Percentiles rank a stretch among this genome's conserved stretches.
phyloP scores from a whole-genome alignment of 2,113 vertebrate genomes.

The Oreochromis spilurus region DNA sequence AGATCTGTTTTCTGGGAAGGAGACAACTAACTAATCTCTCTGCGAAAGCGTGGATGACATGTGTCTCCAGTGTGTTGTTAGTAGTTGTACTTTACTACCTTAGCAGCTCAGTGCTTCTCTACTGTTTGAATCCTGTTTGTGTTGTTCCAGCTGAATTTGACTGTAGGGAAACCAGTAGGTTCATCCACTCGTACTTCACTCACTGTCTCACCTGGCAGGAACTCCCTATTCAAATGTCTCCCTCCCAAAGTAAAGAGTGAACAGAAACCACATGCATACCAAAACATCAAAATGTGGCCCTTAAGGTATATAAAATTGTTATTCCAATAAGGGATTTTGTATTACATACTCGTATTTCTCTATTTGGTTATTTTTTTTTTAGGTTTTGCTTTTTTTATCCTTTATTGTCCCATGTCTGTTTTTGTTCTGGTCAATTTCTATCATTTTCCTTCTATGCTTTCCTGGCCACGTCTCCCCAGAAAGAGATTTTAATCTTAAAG shows the following conservation, averaged over 20 bases:
- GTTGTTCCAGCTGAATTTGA: constrained; percentile 11
- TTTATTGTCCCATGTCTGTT: not conserved
- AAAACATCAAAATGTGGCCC: not conserved
- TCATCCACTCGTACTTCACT: not conserved
- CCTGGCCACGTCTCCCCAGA: rapidly evolving
- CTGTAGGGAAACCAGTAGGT: constrained; percentile 29
- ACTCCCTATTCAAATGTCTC: not conserved
- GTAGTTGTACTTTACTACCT: not conserved
- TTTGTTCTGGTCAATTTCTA: not conserved
- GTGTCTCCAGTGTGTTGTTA: not conserved
- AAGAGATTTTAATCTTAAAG: not conserved
- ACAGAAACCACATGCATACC: not conserved
- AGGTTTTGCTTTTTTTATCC: rapidly evolving
- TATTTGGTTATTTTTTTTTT: not conserved
- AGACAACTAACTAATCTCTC: not conserved
- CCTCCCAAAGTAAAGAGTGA: not conserved
- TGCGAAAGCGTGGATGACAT: rapidly evolving
- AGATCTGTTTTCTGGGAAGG: not conserved
- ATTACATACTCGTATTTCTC: not conserved
- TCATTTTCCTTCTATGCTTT: not conserved
- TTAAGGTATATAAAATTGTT: not conserved
- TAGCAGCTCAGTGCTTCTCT: not conserved
- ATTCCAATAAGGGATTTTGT: not conserved
- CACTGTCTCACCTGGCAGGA: not conserved
- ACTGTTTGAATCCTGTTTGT: not conserved